Evolutionary conservation across 2,113 vertebrate genomes (phyloP).

Genomic region (Rhinogobius similis): DNA sequence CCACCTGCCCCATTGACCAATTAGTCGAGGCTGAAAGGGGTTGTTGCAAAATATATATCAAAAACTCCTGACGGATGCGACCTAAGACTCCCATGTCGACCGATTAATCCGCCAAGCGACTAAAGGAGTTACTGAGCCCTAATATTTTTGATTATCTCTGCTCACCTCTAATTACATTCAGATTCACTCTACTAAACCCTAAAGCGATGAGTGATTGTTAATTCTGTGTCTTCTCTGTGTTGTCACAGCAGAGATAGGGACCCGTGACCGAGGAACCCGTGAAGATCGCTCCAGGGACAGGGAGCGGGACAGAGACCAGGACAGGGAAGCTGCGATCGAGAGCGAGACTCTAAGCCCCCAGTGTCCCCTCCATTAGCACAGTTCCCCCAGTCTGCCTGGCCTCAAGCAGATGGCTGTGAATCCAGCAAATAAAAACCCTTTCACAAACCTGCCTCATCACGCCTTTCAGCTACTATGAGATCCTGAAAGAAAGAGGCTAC

Average conservation of each 20-base stretch:
- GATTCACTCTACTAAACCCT: not conserved
- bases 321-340: conserved; percentile 90
- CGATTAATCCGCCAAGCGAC: too few species aligned
- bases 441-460: conserved; percentile 97
- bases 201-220: not conserved
- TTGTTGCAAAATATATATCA: too few species aligned
- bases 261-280: conserved; percentile 89
- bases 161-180: too few species aligned
- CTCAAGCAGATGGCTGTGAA: conserved; percentile 87
- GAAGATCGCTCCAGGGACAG: conserved; percentile 81
- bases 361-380: conserved; percentile 73
- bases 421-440: conserved; percentile 96
- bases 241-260: conserved; percentile 88
- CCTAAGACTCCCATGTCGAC: too few species aligned
- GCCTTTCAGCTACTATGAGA: conserved; percentile 94
- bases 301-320: conserved; percentile 82
- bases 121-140: too few species aligned
- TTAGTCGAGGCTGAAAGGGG: too few species aligned
- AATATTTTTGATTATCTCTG: too few species aligned
- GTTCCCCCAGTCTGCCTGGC: conserved; percentile 68
- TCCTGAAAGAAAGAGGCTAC: conserved; percentile 95
- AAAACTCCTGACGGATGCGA: too few species aligned
- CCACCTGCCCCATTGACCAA: too few species aligned
- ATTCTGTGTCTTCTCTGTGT: not conserved
- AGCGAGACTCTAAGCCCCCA: conserved; percentile 82